Evolutionary conservation across 1,140 invertebrate genomes (phyloP).

Genomic region (Bradynema listronoti): DNA sequence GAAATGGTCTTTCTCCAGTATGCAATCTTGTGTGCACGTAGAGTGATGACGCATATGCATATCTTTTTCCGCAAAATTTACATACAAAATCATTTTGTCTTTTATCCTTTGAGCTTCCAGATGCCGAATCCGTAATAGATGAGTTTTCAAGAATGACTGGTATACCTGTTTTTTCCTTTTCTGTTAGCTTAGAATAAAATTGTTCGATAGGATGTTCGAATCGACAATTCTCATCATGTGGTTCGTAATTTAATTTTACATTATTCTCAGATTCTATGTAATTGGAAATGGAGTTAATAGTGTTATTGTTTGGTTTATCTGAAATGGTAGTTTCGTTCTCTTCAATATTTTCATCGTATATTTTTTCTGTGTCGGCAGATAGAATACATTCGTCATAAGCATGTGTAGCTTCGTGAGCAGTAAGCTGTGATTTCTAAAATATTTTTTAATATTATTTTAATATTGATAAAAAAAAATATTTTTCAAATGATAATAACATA

Average conservation of each 20-base stretch:
- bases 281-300: no score
- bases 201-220: not conserved
- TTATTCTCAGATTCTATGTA: no score
- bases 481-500: no score
- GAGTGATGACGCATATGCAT: slow-evolving; percentile 51
- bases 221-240: no score
- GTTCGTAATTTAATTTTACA: no score
- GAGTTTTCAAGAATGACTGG: not conserved
- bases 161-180: not conserved
- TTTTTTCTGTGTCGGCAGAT: not conserved
- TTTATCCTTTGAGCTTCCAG: not conserved
- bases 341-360: not conserved
- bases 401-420: slow-evolving; percentile 56
- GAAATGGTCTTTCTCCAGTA: slow-evolving; percentile 51
- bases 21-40: slow-evolving; percentile 52
- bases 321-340: not conserved
- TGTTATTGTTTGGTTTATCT: not conserved
- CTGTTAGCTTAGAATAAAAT: not conserved
- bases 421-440: slow-evolving; percentile 54
- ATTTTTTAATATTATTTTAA: not conserved
- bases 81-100: slow-evolving; percentile 43
- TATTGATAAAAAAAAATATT: no score
- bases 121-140: not conserved
- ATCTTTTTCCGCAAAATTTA: slow-evolving; percentile 53
- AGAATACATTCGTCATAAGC: slow-evolving; percentile 13